Conservation (phyloP, 2,888 invertebrate species). For the Acleris holmiana region DNA sequence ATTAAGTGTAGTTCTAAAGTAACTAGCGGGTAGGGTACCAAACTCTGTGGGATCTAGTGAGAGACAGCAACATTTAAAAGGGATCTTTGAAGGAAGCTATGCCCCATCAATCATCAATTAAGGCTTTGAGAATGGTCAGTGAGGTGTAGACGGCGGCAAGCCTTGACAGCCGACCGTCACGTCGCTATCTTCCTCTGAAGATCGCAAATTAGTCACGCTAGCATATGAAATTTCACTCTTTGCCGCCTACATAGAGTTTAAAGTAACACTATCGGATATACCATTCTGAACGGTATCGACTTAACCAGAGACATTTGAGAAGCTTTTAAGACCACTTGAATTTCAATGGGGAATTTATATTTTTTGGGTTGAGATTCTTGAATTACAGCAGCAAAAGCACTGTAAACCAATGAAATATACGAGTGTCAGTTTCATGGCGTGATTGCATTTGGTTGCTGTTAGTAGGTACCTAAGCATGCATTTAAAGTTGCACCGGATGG, state of each 20-base stretch:
- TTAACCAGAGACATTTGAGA: conserved; percentile 25
- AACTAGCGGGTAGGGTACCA: conserved; percentile 16
- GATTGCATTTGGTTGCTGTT: neutral
- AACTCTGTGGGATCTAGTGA: conserved; percentile 17
- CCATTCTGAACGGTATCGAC: conserved; percentile 15
- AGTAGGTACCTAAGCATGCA: conserved; percentile 3
- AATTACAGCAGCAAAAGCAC: conserved; percentile 17
- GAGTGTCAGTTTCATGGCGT: conserved; percentile 11
- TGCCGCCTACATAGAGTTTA: conserved; percentile 18
- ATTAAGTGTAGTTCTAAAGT: conserved; percentile 15
- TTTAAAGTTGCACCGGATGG: conserved; percentile 22
- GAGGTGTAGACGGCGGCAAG: conserved; percentile 42
- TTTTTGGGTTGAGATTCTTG: conserved; percentile 26
- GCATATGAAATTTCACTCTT: conserved; percentile 20
- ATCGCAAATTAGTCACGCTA: conserved; percentile 39
- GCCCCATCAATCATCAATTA: conserved; percentile 47
- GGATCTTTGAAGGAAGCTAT: conserved; percentile 40
- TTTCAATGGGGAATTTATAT: conserved; percentile 25
- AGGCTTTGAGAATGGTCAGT: conserved; percentile 50
- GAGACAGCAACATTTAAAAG: conserved; percentile 36
- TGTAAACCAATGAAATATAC: conserved; percentile 16
- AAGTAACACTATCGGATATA: conserved; percentile 3
- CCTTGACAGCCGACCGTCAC: conserved; percentile 44
- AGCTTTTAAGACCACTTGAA: conserved; percentile 33
- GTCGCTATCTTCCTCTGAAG: conserved; percentile 44